Evolutionary conservation across 2,888 invertebrate species (phyloP).

Genomic region (Ectemnius lituratus): DNA sequence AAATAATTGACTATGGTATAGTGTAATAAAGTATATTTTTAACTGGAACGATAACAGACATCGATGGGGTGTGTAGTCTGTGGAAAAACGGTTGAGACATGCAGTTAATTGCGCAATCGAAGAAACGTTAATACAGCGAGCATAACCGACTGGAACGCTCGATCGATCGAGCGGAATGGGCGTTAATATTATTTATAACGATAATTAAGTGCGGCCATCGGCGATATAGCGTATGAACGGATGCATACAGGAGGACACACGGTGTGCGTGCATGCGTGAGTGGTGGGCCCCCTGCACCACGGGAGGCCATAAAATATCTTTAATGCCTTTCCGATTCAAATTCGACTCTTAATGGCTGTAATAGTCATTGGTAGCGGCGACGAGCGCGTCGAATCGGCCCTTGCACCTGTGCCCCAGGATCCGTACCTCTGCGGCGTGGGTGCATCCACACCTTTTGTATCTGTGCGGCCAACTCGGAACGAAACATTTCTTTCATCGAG

Average conservation of each 20-base stretch:
- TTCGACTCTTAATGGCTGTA: conserved; percentile 63
- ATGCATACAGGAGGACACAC: conserved; percentile 39
- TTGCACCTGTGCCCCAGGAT: conserved; percentile 52
- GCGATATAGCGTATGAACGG: conserved; percentile 44
- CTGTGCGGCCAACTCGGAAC: not conserved
- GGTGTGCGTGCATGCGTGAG: conserved; percentile 51
- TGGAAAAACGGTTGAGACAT: too few relatives aligned
- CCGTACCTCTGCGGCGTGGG: conserved; percentile 38
- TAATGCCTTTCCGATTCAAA: conserved; percentile 72
- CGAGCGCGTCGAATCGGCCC: conserved; percentile 54
- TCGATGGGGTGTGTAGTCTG: too few relatives aligned
- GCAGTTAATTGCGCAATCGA: too few relatives aligned
- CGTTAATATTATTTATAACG: conserved; percentile 73
- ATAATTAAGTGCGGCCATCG: conserved; percentile 70
- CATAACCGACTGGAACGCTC: too few relatives aligned
- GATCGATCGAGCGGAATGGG: conserved; percentile 48
- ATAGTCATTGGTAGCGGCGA: conserved; percentile 54
- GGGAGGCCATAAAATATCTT: conserved; percentile 71
- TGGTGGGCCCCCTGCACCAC: conserved; percentile 56
- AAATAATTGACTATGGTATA: not conserved
- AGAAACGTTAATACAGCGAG: too few relatives aligned
- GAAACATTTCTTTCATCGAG: not conserved
- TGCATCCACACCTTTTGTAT: conserved; percentile 27
- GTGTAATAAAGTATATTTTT: conserved; percentile 13
- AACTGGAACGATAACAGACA: not conserved